These are phyloP conservation scores for Hexactinellida sp. DNA, from an alignment of 37 sponge, comb jelly and placozoan genomes.

Conservation along the genomic window DNA sequence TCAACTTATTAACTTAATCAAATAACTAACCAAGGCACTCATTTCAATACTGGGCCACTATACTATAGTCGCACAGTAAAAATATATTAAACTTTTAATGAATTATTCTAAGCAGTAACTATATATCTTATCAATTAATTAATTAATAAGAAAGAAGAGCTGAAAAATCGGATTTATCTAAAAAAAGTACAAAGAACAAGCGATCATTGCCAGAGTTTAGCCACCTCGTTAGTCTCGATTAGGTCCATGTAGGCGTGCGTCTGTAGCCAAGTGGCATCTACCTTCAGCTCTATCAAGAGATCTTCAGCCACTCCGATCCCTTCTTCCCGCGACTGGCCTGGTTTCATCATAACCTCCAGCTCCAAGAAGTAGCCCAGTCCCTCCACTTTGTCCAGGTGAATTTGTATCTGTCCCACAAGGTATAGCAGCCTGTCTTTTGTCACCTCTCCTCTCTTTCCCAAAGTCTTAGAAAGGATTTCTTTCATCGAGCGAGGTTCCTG, in stretches of 20 bases:
- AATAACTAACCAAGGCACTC: no score
- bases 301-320: neutral
- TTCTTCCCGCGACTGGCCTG: neutral
- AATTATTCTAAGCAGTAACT: no score
- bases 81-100: no score
- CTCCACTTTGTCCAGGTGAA: neutral
- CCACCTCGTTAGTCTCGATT: neutral
- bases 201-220: neutral
- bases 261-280: neutral
- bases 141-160: no score
- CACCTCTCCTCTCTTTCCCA: neutral
- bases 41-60: no score
- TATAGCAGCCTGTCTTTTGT: neutral
- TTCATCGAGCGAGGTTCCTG: neutral
- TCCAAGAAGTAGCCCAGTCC: conserved; percentile 8
- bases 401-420: neutral
- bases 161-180: neutral
- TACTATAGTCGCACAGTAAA: no score
- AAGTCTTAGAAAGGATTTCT: neutral
- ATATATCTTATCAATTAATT: no score
- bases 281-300: neutral
- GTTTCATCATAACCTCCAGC: neutral
- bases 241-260: neutral
- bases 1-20: no score
- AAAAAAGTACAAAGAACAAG: neutral